These are phyloP conservation scores for Criorhina ranunculi DNA, from an alignment of 2,888 invertebrate species.

Conservation along the genomic window DNA sequence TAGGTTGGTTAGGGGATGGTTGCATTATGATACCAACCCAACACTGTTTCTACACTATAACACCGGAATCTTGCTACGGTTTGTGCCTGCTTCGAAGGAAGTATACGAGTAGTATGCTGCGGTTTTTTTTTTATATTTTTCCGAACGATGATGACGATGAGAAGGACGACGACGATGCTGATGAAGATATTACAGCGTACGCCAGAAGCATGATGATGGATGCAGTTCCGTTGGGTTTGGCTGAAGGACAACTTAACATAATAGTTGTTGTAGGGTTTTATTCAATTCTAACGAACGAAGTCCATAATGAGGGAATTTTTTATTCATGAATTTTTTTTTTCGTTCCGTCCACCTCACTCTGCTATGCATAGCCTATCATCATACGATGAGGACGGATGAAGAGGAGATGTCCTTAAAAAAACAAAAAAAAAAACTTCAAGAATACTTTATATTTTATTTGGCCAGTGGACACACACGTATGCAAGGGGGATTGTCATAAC, in stretches of 20 bases:
- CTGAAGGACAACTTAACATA: conserved; percentile 61
- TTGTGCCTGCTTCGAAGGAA: conserved; percentile 42
- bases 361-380: too few relatives aligned
- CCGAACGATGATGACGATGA: conserved; percentile 26
- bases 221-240: conserved; percentile 62
- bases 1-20: conserved; percentile 41
- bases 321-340: conserved; percentile 62
- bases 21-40: conserved; percentile 56
- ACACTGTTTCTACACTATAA: conserved; percentile 39
- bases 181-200: conserved; percentile 58
- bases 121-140: conserved; percentile 9
- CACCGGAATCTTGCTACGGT: conserved; percentile 58
- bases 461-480: conserved; percentile 47
- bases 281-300: conserved; percentile 72
- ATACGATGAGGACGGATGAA: conserved; percentile 43
- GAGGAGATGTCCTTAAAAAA: conserved; percentile 10
- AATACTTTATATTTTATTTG: conserved; percentile 50
- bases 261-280: conserved; percentile 73
- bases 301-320: conserved; percentile 75
- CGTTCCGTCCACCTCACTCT: neutral
- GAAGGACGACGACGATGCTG: conserved; percentile 15
- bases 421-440: conserved; percentile 4
- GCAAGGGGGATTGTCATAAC: conserved; percentile 10
- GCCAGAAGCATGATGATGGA: conserved; percentile 50
- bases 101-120: conserved; percentile 38